Evolutionary conservation across 2,113 vertebrate genomes (phyloP).

Genomic region (Atrichornis clamosus): DNA sequence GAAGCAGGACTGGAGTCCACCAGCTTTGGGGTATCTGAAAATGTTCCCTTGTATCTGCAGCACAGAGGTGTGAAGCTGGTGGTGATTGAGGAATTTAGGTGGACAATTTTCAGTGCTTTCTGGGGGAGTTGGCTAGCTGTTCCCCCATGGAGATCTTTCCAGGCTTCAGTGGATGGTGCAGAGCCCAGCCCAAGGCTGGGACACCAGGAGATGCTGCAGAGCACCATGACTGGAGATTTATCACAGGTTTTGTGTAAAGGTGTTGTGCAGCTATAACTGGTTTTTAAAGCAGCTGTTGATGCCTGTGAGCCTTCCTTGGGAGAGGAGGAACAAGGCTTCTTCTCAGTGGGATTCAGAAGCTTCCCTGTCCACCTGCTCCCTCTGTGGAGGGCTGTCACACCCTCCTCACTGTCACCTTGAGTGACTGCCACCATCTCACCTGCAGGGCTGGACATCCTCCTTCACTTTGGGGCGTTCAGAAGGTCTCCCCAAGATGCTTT

Average conservation of each 20-base stretch:
- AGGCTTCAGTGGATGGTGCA: neutral
- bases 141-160: neutral
- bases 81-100: neutral
- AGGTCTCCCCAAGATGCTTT: neutral
- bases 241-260: neutral
- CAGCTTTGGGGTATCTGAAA: neutral
- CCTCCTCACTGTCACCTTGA: neutral
- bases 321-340: neutral
- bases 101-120: neutral
- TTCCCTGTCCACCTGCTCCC: fast-evolving
- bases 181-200: neutral
- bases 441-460: neutral
- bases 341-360: neutral
- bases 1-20: neutral
- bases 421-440: neutral
- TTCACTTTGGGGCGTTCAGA: neutral
- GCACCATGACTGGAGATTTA: fast-evolving
- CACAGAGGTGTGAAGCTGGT: neutral
- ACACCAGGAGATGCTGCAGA: fast-evolving
- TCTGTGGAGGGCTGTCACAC: neutral
- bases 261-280: neutral
- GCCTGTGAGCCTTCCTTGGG: neutral
- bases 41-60: fast-evolving
- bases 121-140: neutral
- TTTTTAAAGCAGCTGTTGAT: neutral